phyloP scores from a whole-genome alignment of 2,113 vertebrate genomes.

The Dipodomys spectabilis region DNA sequence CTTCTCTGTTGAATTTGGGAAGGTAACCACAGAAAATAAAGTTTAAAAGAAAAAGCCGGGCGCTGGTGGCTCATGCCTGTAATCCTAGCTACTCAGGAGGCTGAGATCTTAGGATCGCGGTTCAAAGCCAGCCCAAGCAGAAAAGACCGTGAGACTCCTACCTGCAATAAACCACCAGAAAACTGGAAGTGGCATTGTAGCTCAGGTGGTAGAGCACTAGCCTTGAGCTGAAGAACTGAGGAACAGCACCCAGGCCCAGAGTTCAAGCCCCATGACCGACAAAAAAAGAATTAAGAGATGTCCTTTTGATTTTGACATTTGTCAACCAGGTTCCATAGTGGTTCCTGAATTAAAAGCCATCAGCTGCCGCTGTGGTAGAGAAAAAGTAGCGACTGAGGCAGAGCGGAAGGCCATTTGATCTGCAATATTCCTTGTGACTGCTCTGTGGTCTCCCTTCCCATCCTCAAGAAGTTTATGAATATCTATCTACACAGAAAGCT shows the following conservation, averaged over 20 bases:
- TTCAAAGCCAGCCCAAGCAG: too few species aligned
- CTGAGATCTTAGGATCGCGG: too few species aligned
- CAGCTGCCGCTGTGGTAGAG: not conserved
- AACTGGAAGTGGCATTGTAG: too few species aligned
- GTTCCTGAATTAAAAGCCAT: not conserved
- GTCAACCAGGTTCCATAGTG: not conserved
- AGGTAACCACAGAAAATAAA: not conserved
- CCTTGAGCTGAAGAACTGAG: too few species aligned
- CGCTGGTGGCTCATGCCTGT: too few species aligned
- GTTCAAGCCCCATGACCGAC: too few species aligned
- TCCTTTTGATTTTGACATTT: conserved; percentile 12
- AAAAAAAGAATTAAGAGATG: conserved; percentile 5
- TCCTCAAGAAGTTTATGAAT: not conserved
- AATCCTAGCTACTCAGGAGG: too few species aligned
- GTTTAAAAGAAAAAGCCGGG: too few species aligned
- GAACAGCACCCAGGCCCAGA: too few species aligned
- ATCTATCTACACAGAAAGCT: not conserved
- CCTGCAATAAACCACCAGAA: too few species aligned
- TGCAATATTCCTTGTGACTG: not conserved
- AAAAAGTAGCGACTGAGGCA: not conserved
- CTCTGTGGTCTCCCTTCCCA: not conserved
- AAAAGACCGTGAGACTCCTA: too few species aligned
- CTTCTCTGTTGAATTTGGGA: conserved; percentile 27
- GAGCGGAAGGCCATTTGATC: not conserved
- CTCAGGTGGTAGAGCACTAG: too few species aligned